Evolutionary conservation across 1,140 invertebrate genomes (phyloP).

Genomic region (Dryas iulia): DNA sequence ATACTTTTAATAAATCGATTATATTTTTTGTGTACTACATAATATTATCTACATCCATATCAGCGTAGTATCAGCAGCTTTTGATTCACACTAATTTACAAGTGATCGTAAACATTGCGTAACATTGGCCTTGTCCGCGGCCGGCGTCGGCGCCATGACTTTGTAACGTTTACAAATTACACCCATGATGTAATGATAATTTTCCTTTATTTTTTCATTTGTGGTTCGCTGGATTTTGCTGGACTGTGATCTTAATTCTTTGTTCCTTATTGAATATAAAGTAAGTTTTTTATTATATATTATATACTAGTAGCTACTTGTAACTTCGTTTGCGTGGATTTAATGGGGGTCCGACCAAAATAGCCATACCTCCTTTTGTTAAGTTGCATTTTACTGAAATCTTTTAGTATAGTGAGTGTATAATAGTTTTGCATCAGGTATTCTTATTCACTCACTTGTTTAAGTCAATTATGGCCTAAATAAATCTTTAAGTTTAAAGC

Average conservation of each 20-base stretch:
- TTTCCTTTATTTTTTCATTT: background rate
- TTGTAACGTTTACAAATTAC: background rate
- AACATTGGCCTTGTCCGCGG: constrained; percentile 45
- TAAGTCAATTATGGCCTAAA: no score
- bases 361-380: no score
- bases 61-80: background rate
- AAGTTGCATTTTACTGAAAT: no score
- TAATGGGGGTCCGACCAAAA: no score
- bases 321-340: no score
- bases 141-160: background rate
- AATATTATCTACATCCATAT: background rate
- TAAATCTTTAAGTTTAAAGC: no score
- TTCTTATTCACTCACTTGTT: no score
- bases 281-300: no score
- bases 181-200: background rate
- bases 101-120: constrained; percentile 20
- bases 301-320: no score
- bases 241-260: background rate
- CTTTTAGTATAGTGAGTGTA: no score
- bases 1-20: no score
- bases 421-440: no score
- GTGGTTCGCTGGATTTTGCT: background rate
- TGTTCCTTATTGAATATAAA: background rate
- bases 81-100: constrained; percentile 10
- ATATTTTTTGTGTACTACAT: background rate